phyloP scores from a whole-genome alignment of 2,888 invertebrate genomes.

The Cantharis lateralis region DNA sequence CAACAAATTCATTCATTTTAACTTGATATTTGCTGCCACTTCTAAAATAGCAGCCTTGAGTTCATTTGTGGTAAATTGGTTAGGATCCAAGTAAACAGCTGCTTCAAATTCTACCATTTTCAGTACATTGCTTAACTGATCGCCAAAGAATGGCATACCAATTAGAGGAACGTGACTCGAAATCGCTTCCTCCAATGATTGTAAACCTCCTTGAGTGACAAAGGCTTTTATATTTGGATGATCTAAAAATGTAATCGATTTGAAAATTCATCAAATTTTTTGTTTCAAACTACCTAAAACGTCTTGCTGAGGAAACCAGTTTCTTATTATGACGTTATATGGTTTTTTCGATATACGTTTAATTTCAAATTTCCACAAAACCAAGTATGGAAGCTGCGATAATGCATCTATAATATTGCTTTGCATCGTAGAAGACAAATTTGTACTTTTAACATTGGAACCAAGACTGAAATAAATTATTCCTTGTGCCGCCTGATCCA shows the following conservation, averaged over 20 bases:
- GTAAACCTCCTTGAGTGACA: conserved; percentile 40
- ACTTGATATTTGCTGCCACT: conserved; percentile 40
- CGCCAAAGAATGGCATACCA: conserved; percentile 41
- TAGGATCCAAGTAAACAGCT: conserved; percentile 33
- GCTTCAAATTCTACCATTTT: conserved; percentile 36
- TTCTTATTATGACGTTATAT: conserved; percentile 51
- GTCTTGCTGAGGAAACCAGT: conserved; percentile 59
- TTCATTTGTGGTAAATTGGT: conserved; percentile 33
- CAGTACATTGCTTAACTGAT: conserved; percentile 39
- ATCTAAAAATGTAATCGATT: conserved; percentile 12
- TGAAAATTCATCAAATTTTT: neutral
- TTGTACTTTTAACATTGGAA: conserved; percentile 50
- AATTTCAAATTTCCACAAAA: conserved; percentile 57
- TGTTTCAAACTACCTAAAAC: conserved; percentile 49
- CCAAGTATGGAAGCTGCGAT: conserved; percentile 51
- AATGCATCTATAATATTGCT: conserved; percentile 50
- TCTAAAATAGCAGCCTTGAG: conserved; percentile 40
- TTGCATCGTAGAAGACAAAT: conserved; percentile 46
- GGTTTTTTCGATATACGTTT: conserved; percentile 49
- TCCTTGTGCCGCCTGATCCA: conserved; percentile 50
- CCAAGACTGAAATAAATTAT: conserved; percentile 55
- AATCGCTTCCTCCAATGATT: conserved; percentile 40
- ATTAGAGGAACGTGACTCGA: conserved; percentile 41
- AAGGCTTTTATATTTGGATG: conserved; percentile 37
- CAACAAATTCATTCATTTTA: neutral